Base-by-base conservation (phyloP, 2,888 invertebrate genomes). In the Julus scanicus region DNA sequence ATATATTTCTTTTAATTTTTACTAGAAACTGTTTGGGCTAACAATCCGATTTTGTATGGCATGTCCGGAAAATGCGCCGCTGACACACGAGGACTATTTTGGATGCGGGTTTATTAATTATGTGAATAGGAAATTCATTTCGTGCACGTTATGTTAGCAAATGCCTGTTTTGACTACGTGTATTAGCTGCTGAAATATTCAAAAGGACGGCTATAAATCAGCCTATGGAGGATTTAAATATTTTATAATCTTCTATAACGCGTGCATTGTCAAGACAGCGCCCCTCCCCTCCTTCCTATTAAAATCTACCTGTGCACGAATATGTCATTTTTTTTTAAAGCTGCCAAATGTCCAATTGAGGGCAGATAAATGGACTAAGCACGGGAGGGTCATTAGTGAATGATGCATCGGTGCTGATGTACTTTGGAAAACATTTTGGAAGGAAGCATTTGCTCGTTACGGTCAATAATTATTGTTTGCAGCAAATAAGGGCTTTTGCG, bases 281-380 rank as follows among this genome's bases (percentile, higher is more conserved):
- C 80, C 80, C 71, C 71, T 29, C 71, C 71, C 80, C 80, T 80
- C 80, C 80, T 37, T 9, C 2, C 80, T 37, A 80, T 80, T 80
- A 80, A 80, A 80, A 80, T 1, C 80, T 37, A 37, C 13, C 20
- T 3, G 37, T 3, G 80, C 80, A 80, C 80, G 80, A 80, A 80
- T 80, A 80, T 80, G 37, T 80, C 80, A 80, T 37, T 37, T 80
- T 80, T 44, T 80, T 80, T 80, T 29, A 80, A 13, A 29, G 80
- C 80, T 80, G 80, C 80, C 80, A 80, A 80, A 80, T 29, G 29
- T 80, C 80, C 80, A 80, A 80, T 80, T 80, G 80, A 80, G 80
- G 11, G 37, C 80, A 80, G 80, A 80, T 80, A 80, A 80, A 80
- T 80, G 80, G 37, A 37, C 11, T 37, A 80, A 80, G 37, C 80